Conservation (phyloP, 1,140 invertebrate species). For the Diachasma alloeum region DNA sequence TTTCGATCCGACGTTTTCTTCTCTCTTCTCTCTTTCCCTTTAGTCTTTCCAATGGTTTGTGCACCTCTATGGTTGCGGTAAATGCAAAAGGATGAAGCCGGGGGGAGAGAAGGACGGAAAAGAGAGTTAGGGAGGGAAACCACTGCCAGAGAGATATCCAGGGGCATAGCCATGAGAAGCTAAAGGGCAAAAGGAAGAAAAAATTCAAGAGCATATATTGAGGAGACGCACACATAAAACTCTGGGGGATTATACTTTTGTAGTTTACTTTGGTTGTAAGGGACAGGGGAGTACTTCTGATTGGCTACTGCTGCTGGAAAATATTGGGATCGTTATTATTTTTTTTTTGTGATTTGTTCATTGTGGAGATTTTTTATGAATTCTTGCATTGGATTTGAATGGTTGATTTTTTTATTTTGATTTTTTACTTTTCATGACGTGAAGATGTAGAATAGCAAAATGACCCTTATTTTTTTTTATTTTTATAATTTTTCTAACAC, state of each 20-base stretch:
- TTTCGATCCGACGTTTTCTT: conserved; percentile 43
- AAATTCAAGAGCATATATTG: conserved; percentile 54
- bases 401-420: no score
- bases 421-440: no score
- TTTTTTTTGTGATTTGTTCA: conserved; percentile 10
- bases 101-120: conserved; percentile 26
- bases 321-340: conserved; percentile 39
- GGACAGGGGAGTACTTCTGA: conserved; percentile 31
- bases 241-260: conserved; percentile 38
- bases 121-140: conserved; percentile 35
- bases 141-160: conserved; percentile 49
- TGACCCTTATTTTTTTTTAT: no score
- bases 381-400: no score
- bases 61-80: conserved; percentile 53
- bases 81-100: conserved; percentile 33
- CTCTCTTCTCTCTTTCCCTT: conserved; percentile 25
- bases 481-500: no score
- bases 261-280: conserved; percentile 21
- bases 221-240: conserved; percentile 45
- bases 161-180: conserved; percentile 41
- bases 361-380: background rate
- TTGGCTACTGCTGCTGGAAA: conserved; percentile 53
- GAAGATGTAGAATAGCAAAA: no score
- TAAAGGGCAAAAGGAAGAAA: conserved; percentile 55
- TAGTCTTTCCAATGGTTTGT: conserved; percentile 38